phyloP scores from a whole-genome alignment of 2,113 vertebrate species.

The Emberiza fucata region DNA sequence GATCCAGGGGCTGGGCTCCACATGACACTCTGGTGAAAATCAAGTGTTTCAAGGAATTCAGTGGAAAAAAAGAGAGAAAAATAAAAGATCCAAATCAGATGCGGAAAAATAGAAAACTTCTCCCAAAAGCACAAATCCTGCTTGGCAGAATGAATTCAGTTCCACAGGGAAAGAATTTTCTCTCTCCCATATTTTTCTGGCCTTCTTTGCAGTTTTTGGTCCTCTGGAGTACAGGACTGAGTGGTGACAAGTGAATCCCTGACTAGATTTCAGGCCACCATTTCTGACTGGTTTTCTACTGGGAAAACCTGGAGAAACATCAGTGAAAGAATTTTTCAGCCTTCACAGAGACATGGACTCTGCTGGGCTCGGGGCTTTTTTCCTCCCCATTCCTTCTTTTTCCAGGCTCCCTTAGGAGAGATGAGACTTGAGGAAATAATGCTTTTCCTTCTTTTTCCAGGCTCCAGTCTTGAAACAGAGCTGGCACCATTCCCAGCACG shows the following conservation, averaged over 20 bases:
- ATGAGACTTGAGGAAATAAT: too few species aligned
- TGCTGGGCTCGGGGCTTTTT: rapidly evolving
- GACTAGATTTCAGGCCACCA: not conserved
- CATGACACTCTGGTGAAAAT: not conserved
- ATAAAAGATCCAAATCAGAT: not conserved
- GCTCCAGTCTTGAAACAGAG: not conserved
- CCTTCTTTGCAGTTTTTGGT: not conserved
- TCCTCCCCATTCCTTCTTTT: not conserved
- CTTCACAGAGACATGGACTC: not conserved
- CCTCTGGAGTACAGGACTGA: not conserved
- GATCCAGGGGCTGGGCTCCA: not conserved
- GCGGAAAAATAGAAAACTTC: not conserved
- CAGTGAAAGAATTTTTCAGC: not conserved
- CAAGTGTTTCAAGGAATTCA: not conserved
- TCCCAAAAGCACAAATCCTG: not conserved
- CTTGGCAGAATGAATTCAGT: not conserved
- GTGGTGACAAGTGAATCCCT: not conserved
- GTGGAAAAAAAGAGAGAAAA: not conserved
- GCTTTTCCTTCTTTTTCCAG: not conserved
- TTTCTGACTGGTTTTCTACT: not conserved
- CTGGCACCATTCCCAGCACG: not conserved
- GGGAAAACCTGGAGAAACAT: not conserved
- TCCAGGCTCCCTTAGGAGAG: too few species aligned
- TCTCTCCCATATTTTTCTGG: not conserved
- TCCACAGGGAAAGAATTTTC: not conserved